A percentile compares a stretch with the other conserved stretches of the same genome.
These are phyloP conservation scores for Protaetia brevitarsis DNA, from an alignment of 1,140 invertebrate species.

Conservation along the genomic window DNA sequence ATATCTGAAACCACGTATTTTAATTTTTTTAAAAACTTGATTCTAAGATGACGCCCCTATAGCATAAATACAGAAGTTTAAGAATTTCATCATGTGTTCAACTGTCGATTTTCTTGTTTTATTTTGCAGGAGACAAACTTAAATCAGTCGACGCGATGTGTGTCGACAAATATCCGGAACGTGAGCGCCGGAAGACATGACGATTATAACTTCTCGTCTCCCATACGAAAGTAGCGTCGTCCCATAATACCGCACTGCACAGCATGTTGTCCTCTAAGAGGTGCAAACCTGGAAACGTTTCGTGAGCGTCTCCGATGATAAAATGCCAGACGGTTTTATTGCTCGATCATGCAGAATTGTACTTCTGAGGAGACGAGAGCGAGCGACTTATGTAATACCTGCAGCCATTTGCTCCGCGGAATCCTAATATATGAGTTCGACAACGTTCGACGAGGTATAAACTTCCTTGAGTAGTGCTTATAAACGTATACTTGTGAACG, in stretches of 20 bases:
- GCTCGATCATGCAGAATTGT: constrained; percentile 8
- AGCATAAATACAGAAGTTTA: no score
- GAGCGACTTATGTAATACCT: neutral
- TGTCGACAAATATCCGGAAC: constrained; percentile 11
- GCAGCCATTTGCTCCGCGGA: neutral
- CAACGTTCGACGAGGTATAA: no score
- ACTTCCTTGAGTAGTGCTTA: no score
- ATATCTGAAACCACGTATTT: no score
- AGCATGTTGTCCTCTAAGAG: neutral
- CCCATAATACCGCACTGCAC: neutral
- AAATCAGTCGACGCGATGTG: neutral
- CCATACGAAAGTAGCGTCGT: neutral
- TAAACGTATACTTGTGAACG: no score
- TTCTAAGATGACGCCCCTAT: no score
- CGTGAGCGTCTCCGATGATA: neutral
- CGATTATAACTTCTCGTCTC: constrained; percentile 6
- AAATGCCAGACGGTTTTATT: constrained; percentile 1
- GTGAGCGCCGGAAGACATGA: neutral
- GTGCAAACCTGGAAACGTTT: neutral
- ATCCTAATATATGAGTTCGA: neutral
- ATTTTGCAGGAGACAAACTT: neutral
- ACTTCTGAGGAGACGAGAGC: neutral
- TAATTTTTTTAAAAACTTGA: no score
- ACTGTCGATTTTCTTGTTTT: neutral
- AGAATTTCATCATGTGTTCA: no score